A percentile compares a stretch with the other conserved stretches of the same genome.
Evolutionary conservation across 2,113 vertebrate species (phyloP).

Genomic region (Sorex fumeus): DNA sequence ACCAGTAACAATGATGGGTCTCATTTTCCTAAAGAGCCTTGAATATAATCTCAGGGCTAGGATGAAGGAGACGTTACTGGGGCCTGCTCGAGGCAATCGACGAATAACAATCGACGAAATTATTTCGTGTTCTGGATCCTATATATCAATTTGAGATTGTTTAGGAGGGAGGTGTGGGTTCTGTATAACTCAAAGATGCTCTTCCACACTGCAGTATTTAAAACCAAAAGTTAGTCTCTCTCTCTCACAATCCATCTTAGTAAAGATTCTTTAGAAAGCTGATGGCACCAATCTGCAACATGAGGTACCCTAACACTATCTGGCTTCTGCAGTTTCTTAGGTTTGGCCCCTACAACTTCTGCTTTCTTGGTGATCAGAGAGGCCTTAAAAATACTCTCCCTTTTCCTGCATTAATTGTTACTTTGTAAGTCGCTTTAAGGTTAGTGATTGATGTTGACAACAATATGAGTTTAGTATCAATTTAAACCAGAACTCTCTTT

Average conservation of each 20-base stretch:
- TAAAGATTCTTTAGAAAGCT: constrained; percentile 5
- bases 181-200: background rate
- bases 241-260: background rate
- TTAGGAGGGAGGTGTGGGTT: background rate
- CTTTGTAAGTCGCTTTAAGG: background rate
- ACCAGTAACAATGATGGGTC: no score
- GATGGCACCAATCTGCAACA: background rate
- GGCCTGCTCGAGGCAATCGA: no score
- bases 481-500: background rate
- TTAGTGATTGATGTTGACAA: background rate
- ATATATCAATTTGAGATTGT: background rate
- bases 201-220: background rate
- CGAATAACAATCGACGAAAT: no score
- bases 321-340: background rate
- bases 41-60: no score
- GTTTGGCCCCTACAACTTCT: background rate
- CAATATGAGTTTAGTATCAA: background rate
- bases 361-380: background rate
- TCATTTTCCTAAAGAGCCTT: no score
- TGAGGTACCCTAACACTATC: background rate
- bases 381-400: background rate
- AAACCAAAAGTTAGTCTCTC: constrained; percentile 23
- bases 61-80: no score
- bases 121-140: background rate
- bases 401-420: background rate